phyloP scores from a whole-genome alignment of 2,113 vertebrate species.

The Grus americana region DNA sequence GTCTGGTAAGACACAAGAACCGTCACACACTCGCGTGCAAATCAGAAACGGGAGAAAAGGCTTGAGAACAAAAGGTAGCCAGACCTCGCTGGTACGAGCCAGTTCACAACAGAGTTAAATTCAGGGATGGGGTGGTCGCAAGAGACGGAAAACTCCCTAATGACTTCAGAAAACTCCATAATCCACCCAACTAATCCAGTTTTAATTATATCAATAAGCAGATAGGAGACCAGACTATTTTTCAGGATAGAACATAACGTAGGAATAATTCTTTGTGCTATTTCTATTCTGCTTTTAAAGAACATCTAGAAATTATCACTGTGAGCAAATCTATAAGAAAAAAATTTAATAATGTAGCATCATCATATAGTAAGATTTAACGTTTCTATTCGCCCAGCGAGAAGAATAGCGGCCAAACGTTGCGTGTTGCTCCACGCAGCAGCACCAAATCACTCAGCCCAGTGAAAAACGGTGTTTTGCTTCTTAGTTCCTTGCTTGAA shows the following conservation, averaged over 20 bases:
- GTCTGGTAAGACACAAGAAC: not conserved
- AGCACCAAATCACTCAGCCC: not conserved
- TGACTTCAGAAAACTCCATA: constrained; percentile 36
- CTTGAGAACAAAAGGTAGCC: accelerated
- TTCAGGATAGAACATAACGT: constrained; percentile 28
- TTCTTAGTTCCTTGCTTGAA: not conserved
- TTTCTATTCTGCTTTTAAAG: constrained; percentile 37
- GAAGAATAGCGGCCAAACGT: not conserved
- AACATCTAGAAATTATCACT: constrained; percentile 32
- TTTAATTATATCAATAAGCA: constrained; percentile 62
- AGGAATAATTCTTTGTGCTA: constrained; percentile 19
- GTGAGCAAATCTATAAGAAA: constrained; percentile 43
- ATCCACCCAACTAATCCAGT: constrained; percentile 38
- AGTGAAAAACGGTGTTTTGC: not conserved
- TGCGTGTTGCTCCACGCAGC: not conserved
- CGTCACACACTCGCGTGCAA: accelerated
- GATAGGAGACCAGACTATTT: constrained; percentile 1
- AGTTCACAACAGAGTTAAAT: not conserved
- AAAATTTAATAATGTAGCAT: constrained; percentile 14
- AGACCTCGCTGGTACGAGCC: not conserved
- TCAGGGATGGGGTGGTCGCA: not conserved
- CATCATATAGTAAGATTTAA: not conserved
- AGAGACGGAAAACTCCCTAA: not conserved
- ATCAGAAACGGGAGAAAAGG: not conserved
- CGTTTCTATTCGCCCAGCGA: not conserved